Base-by-base conservation (phyloP, 2,888 invertebrate genomes). In the Alloplasta piceator region DNA sequence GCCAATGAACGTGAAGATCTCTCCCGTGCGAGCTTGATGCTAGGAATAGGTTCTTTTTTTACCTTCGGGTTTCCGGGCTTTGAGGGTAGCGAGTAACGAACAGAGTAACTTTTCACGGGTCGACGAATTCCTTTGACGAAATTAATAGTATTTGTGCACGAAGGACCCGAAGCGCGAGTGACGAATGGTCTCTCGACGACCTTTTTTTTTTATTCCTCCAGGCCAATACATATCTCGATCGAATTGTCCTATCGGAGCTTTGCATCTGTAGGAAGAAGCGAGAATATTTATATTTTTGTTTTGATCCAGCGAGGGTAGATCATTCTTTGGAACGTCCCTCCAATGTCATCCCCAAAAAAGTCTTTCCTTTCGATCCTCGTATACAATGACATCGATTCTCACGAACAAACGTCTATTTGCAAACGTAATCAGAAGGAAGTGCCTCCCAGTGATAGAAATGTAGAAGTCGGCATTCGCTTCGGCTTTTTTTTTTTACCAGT, bases 121-220 rank as follows among this genome's bases (percentile, higher is more conserved):
- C 87, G 88, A 86, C 88, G 89, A 83, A 89, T 90, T 89, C 87
- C 86, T 90, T 90, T 89, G 86, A 85, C 79, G 80, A 87, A 91
- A 91, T 91, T 92, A 91, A 91, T 90, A 87, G 88, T 87, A 82
- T 89, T 89, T 87, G 86, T 90, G 88, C 87, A 87, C 86, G 87
- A 84, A 87, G 86, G 86, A 85, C 82, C 66, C 79, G 67, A 26
- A 75, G 74, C 78, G 26, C 80, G 80, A 86, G 60, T 88, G 88
- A 89, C 86, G 85, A 88, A 89, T 87, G 85, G 86, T 81, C 73
- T 55, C 48, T 48, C 26, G n/a, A 55, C 61, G 14, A 16, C 50
- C 10, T 67, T 61, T 60, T 36, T 74, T 48, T 68, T 67, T 52
- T 36, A 26, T 9, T 12, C 16, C 9, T 16, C 10, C 38, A 12